Percentiles rank a stretch among this genome's conserved stretches.
Conservation (phyloP, 1,140 invertebrate genomes). For the Lepidostoma basale region DNA sequence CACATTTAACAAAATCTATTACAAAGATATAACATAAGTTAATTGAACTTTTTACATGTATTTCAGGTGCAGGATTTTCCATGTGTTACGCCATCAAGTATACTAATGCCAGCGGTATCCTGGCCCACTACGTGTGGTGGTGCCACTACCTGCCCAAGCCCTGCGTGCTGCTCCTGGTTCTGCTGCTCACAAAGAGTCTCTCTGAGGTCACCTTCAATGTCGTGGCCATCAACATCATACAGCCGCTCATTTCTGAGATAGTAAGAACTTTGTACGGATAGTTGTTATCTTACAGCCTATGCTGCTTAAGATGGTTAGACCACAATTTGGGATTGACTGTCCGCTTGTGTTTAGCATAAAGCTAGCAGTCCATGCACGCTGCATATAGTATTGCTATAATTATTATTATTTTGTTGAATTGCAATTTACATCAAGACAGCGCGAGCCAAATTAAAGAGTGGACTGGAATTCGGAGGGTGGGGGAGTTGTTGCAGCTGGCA, state of each 20-base stretch:
- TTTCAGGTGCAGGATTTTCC: slow-evolving; percentile 27
- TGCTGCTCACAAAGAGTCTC: slow-evolving; percentile 56
- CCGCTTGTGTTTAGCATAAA: background rate
- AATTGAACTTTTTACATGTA: background rate
- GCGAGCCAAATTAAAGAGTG: no score
- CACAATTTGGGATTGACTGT: background rate
- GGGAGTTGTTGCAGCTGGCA: no score
- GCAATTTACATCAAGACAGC: no score
- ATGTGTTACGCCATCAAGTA: background rate
- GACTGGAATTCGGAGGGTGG: no score
- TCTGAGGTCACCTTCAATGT: slow-evolving; percentile 70
- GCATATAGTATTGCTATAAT: no score
- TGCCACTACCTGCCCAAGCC: slow-evolving; percentile 23
- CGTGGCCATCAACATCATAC: slow-evolving; percentile 65
- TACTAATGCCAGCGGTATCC: background rate
- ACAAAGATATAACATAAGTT: background rate
- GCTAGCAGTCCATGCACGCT: no score
- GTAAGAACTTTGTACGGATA: slow-evolving; percentile 53
- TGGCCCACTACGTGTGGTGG: background rate
- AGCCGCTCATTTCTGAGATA: slow-evolving; percentile 67
- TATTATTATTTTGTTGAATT: no score
- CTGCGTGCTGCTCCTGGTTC: slow-evolving; percentile 45
- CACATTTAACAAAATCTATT: no score
- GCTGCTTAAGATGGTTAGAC: background rate
- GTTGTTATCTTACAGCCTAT: no score